These are phyloP conservation scores for Labrus mixtus DNA, from an alignment of 2,113 vertebrate species.

Conservation along the genomic window DNA sequence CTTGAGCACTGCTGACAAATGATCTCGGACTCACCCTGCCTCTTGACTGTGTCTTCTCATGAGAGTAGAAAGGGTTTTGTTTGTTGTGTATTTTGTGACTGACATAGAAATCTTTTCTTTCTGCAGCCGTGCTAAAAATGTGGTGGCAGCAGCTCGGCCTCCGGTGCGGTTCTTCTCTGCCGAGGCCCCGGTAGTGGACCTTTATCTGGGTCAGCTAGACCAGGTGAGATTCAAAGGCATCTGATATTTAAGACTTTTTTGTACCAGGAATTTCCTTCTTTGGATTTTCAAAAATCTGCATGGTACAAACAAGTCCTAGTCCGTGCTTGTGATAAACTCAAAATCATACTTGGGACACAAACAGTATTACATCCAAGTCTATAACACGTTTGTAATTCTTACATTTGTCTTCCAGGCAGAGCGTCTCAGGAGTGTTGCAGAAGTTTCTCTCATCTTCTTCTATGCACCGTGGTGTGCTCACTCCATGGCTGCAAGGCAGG, in stretches of 20 bases:
- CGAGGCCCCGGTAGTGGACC: slow-evolving; percentile 89
- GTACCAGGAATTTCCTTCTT: background rate
- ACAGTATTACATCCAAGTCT: background rate
- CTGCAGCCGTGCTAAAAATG: slow-evolving; percentile 90
- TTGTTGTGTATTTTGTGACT: background rate
- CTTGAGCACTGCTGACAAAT: background rate
- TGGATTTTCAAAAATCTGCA: too few relatives aligned
- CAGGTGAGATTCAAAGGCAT: slow-evolving; percentile 71
- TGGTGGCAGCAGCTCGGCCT: slow-evolving; percentile 89
- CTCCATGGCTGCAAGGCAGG: slow-evolving; percentile 89
- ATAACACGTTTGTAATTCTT: background rate
- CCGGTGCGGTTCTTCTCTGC: slow-evolving; percentile 92
- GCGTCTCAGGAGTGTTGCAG: slow-evolving; percentile 86
- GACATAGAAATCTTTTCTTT: background rate
- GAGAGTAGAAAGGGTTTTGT: too few relatives aligned
- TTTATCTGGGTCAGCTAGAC: slow-evolving; percentile 94
- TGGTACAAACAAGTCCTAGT: background rate
- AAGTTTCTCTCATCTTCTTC: slow-evolving; percentile 91
- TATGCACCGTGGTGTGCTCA: slow-evolving; percentile 98
- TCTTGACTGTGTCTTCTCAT: background rate
- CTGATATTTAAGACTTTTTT: background rate
- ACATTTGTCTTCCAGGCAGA: slow-evolving; percentile 77
- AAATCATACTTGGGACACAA: background rate
- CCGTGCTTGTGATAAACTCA: background rate
- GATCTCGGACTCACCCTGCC: background rate